Percentiles rank a stretch among this genome's conserved stretches.
Evolutionary conservation across 2,797 vertebrate species (phyloP).

Genomic region (Telmatherina bonti): DNA sequence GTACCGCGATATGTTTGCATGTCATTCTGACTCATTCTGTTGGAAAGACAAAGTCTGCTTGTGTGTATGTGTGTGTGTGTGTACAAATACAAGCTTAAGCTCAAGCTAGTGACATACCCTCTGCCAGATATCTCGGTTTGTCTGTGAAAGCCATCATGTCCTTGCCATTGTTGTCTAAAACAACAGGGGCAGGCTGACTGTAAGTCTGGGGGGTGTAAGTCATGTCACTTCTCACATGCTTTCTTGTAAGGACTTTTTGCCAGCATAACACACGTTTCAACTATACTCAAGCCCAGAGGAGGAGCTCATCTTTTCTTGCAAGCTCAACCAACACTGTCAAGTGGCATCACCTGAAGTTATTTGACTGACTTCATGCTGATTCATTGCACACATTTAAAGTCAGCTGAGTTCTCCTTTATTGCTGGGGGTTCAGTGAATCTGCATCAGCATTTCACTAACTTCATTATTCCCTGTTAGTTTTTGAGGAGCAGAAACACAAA

Average conservation of each 20-base stretch:
- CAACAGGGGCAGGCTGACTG: conserved; percentile 69
- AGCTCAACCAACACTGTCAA: neutral
- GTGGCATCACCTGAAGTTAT: conserved; percentile 1
- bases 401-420: neutral
- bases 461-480: neutral
- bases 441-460: conserved; percentile 1
- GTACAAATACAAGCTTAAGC: conserved; percentile 44
- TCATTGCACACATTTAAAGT: neutral
- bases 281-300: neutral
- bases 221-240: neutral
- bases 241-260: neutral
- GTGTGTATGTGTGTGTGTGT: conserved; percentile 30
- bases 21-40: conserved; percentile 41
- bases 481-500: conserved; percentile 2
- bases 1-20: conserved; percentile 25
- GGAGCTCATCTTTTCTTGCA: conserved; percentile 1
- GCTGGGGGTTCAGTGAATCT: neutral
- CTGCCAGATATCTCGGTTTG: conserved; percentile 78
- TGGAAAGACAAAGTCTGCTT: conserved; percentile 21
- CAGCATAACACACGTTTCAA: neutral
- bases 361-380: conserved; percentile 3
- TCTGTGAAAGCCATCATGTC: conserved; percentile 80
- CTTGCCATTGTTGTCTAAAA: conserved; percentile 83
- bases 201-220: no score
- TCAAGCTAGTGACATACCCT: conserved; percentile 67